Conservation (phyloP, 2,888 invertebrate genomes). For the Xestia rhomboidea region DNA sequence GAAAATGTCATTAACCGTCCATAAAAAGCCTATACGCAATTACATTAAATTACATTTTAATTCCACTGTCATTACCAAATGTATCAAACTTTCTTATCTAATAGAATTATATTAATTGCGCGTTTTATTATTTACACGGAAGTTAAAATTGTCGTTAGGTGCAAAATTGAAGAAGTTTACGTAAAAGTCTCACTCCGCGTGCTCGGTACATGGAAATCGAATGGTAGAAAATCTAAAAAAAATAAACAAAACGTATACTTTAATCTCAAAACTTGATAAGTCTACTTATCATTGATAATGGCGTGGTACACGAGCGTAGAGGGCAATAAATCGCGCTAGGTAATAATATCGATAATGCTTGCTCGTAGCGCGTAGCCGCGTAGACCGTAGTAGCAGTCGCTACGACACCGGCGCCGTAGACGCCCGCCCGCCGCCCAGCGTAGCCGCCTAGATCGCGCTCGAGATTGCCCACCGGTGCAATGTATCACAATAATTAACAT, state of each 20-base stretch:
- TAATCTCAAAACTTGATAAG: constrained; percentile 9
- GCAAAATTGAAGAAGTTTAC: constrained; percentile 5
- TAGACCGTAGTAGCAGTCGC: constrained; percentile 81
- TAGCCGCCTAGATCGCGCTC: constrained; percentile 46
- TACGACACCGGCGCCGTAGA: constrained; percentile 78
- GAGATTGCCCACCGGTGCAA: constrained; percentile 38
- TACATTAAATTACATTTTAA: constrained; percentile 49
- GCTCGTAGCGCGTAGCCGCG: constrained; percentile 69
- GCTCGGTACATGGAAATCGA: not conserved
- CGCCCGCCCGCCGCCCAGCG: constrained; percentile 65
- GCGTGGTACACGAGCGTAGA: constrained; percentile 32
- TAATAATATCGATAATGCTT: constrained; percentile 55
- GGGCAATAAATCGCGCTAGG: constrained; percentile 46
- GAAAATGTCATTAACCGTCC: constrained; percentile 22
- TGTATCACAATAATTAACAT: constrained; percentile 44
- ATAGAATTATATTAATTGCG: constrained; percentile 35
- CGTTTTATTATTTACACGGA: not conserved
- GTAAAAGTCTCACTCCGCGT: not conserved
- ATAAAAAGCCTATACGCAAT: constrained; percentile 34
- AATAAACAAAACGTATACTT: not conserved
- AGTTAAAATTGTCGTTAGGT: not conserved
- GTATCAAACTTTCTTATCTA: constrained; percentile 21
- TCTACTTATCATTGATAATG: constrained; percentile 51
- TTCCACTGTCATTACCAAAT: constrained; percentile 30
- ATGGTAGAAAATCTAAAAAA: not conserved